Evolutionary conservation across 1,140 invertebrate species (phyloP).

Genomic region (Drosophila parabipectinata): DNA sequence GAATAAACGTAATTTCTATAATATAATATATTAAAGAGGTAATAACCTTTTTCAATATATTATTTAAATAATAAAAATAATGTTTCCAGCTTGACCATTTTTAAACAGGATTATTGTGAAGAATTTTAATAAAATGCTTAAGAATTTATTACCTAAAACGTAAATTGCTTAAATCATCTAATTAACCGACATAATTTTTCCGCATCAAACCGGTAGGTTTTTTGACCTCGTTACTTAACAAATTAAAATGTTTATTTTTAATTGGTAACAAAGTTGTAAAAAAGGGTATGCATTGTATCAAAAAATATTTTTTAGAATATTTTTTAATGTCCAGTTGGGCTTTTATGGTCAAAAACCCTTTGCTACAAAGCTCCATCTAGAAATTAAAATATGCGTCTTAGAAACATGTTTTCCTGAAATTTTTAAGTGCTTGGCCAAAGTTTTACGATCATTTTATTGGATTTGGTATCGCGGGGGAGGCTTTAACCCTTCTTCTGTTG

Average conservation of each 20-base stretch:
- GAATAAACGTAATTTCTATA: too few species aligned
- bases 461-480: slow-evolving; percentile 12
- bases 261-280: slow-evolving; percentile 5
- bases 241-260: background rate
- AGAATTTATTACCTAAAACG: background rate
- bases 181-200: background rate
- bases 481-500: slow-evolving; percentile 49
- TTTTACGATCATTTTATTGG: slow-evolving; percentile 74
- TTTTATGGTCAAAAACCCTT: slow-evolving; percentile 38
- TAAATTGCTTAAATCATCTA: background rate
- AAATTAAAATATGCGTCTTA: slow-evolving; percentile 52
- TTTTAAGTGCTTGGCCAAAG: slow-evolving; percentile 16
- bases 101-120: too few species aligned
- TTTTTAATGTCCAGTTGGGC: slow-evolving; percentile 24
- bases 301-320: slow-evolving; percentile 20
- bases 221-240: background rate
- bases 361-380: slow-evolving; percentile 3
- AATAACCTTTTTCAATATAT: background rate
- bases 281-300: background rate
- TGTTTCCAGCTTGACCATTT: too few species aligned
- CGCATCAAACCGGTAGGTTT: background rate
- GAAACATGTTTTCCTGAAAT: slow-evolving; percentile 20
- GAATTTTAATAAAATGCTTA: too few species aligned
- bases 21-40: background rate
- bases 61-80: background rate